Conservation (phyloP, 2,888 invertebrate species). For the Nezara viridula region DNA sequence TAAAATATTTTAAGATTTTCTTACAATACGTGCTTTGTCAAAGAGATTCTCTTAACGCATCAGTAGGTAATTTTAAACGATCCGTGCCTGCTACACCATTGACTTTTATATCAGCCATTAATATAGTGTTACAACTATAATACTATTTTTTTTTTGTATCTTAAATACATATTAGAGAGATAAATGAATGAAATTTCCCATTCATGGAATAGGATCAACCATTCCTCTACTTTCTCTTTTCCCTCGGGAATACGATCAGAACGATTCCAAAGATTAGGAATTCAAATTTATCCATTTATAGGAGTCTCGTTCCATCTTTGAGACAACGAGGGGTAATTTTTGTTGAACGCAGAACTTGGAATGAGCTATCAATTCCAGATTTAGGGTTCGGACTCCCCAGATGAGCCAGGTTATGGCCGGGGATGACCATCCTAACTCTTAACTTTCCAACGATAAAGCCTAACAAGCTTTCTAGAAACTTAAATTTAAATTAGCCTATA, state of each 20-base stretch:
- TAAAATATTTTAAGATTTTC: too few relatives aligned
- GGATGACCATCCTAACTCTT: background rate
- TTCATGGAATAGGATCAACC: background rate
- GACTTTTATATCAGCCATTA: too few relatives aligned
- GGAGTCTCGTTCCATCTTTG: background rate
- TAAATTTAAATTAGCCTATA: background rate
- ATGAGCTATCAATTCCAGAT: background rate
- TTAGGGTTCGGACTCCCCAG: background rate
- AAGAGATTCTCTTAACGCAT: too few relatives aligned
- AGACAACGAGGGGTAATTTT: background rate
- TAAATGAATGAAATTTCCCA: background rate
- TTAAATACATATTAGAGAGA: background rate
- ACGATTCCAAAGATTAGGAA: background rate
- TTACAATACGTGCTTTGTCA: too few relatives aligned
- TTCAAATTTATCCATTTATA: background rate
- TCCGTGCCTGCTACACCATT: too few relatives aligned
- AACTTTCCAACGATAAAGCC: background rate
- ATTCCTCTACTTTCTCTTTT: conserved; percentile 1
- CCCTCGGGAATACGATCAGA: background rate
- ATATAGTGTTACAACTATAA: too few relatives aligned
- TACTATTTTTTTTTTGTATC: too few relatives aligned
- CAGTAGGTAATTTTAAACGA: too few relatives aligned
- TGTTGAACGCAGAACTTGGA: background rate
- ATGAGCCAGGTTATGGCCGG: background rate
- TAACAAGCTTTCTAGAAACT: conserved; percentile 28